Evolutionary conservation across 2,113 vertebrate genomes (phyloP).

Genomic region (Thermophis baileyi): DNA sequence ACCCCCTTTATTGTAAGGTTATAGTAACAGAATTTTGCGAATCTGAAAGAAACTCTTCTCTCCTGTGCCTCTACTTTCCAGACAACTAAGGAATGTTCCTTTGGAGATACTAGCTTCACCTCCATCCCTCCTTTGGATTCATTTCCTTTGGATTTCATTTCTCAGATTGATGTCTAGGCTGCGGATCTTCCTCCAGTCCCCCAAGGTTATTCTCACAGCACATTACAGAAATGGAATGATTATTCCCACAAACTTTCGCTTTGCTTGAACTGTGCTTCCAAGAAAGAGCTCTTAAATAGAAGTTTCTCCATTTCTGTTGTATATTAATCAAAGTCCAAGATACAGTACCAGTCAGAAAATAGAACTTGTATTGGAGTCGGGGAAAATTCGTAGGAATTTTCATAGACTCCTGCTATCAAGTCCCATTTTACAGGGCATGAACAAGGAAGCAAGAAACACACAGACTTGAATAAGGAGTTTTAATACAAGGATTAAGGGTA

Average conservation of each 20-base stretch:
- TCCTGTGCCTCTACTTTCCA: background rate
- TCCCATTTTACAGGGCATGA: background rate
- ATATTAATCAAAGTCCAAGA: background rate
- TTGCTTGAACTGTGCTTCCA: background rate
- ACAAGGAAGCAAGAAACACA: background rate
- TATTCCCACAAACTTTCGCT: background rate
- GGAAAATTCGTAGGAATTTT: background rate
- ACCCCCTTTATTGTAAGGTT: background rate
- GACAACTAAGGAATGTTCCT: background rate
- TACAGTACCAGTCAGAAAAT: background rate
- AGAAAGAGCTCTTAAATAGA: background rate
- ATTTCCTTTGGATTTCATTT: background rate
- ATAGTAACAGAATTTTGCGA: background rate
- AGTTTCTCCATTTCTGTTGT: background rate
- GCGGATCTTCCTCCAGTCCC: background rate
- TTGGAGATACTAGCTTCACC: background rate
- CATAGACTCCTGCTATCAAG: conserved; percentile 58
- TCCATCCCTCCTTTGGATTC: background rate
- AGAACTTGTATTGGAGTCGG: conserved; percentile 1
- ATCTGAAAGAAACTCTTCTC: background rate
- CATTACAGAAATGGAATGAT: background rate
- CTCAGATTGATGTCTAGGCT: background rate
- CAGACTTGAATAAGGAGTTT: background rate
- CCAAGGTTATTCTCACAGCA: background rate
- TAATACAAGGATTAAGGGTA: background rate